Evolutionary conservation across 2,797 vertebrate species (phyloP).

Genomic region (Sebastes vulpes): DNA sequence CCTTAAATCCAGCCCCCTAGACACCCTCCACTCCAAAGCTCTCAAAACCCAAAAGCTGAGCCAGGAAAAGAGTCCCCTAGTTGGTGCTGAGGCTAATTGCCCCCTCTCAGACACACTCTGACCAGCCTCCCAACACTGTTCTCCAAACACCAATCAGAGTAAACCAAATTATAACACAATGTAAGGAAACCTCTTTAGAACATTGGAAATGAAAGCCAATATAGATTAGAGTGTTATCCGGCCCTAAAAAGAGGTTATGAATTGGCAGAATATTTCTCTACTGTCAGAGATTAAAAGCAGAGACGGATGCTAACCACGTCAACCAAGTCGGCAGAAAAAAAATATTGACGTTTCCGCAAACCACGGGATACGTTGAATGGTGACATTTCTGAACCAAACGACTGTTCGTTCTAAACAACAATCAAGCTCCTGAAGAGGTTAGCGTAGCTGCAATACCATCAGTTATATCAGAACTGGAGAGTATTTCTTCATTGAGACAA

Average conservation of each 20-base stretch:
- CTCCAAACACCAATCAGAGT: not conserved
- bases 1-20: too few relatives aligned
- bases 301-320: not conserved
- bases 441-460: too few relatives aligned
- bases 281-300: not conserved
- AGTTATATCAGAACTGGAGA: too few relatives aligned
- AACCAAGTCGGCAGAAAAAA: rapidly evolving
- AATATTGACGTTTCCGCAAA: not conserved
- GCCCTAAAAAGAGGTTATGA: not conserved
- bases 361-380: not conserved
- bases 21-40: not conserved
- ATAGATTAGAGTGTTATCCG: not conserved
- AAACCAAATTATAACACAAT: not conserved
- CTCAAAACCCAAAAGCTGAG: not conserved
- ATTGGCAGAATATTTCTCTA: not conserved
- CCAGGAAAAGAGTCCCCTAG: not conserved
- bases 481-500: too few relatives aligned
- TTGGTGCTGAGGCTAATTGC: not conserved
- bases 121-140: not conserved
- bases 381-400: too few relatives aligned
- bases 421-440: too few relatives aligned
- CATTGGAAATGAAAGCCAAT: not conserved
- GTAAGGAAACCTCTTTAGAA: not conserved
- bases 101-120: not conserved
- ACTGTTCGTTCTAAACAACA: too few relatives aligned